phyloP scores from a whole-genome alignment of 1,140 invertebrate genomes.

The Meloidogyne floridensis region DNA sequence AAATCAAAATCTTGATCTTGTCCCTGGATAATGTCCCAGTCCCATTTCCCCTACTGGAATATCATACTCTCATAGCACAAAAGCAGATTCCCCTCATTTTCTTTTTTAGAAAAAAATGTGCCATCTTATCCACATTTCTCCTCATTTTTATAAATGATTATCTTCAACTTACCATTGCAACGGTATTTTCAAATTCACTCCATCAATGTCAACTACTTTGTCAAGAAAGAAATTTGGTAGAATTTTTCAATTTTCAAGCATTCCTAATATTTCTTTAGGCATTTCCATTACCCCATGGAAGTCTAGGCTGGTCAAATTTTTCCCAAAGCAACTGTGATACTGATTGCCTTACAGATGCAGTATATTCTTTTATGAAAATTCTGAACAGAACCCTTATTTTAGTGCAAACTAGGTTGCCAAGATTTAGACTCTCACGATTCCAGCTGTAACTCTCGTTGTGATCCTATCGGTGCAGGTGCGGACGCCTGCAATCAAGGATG shows the following conservation, averaged over 20 bases:
- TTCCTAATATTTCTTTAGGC: conserved; percentile 24
- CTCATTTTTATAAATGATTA: neutral
- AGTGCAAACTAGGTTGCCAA: conserved; percentile 48
- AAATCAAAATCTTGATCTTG: too few relatives aligned
- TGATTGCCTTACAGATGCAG: conserved; percentile 47
- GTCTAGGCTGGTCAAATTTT: conserved; percentile 40
- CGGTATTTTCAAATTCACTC: conserved; percentile 38
- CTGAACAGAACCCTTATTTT: neutral
- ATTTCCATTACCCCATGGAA: conserved; percentile 34
- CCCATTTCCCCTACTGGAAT: neutral
- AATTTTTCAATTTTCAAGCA: neutral
- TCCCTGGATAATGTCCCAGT: too few relatives aligned
- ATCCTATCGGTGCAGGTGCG: conserved; percentile 22
- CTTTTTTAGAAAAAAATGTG: neutral
- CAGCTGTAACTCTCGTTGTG: conserved; percentile 45
- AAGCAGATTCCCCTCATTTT: neutral
- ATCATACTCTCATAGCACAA: neutral
- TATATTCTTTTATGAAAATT: conserved; percentile 24
- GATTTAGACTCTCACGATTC: conserved; percentile 47
- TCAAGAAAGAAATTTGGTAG: conserved; percentile 50
- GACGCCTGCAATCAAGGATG: conserved; percentile 46
- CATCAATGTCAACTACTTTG: conserved; percentile 47
- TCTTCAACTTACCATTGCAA: neutral
- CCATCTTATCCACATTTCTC: neutral
- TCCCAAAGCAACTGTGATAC: conserved; percentile 45